Conservation (phyloP, 2,797 vertebrate genomes). For the Pangasius krempfi region DNA sequence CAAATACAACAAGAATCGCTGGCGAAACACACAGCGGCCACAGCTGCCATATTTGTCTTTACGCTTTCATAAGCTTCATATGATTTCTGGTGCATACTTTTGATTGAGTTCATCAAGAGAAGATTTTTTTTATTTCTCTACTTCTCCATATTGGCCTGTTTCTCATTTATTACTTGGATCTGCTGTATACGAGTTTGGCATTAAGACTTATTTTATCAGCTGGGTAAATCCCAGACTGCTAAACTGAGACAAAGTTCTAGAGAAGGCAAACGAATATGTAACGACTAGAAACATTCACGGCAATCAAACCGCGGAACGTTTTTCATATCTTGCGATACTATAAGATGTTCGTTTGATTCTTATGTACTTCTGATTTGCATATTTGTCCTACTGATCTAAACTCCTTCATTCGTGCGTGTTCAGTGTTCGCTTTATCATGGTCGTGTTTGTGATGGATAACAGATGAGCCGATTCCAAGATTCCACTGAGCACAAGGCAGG, state of each 20-base stretch:
- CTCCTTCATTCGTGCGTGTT: not conserved
- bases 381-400: not conserved
- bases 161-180: not conserved
- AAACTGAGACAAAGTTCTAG: not conserved
- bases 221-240: not conserved
- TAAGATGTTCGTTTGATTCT: not conserved
- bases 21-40: too few relatives aligned
- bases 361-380: not conserved
- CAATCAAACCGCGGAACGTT: not conserved
- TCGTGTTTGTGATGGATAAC: not conserved
- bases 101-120: not conserved
- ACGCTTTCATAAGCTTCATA: too few relatives aligned
- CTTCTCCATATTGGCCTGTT: not conserved
- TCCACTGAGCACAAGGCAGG: not conserved
- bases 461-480: not conserved
- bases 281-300: not conserved
- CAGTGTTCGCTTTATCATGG: not conserved
- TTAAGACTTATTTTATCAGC: not conserved
- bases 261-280: not conserved
- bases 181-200: not conserved
- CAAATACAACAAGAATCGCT: not conserved
- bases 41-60: too few relatives aligned
- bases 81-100: not conserved
- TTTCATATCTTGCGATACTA: not conserved
- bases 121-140: too few relatives aligned